Conservation (phyloP, 1,140 invertebrate species). For the Caenorhabditis inopinata region DNA sequence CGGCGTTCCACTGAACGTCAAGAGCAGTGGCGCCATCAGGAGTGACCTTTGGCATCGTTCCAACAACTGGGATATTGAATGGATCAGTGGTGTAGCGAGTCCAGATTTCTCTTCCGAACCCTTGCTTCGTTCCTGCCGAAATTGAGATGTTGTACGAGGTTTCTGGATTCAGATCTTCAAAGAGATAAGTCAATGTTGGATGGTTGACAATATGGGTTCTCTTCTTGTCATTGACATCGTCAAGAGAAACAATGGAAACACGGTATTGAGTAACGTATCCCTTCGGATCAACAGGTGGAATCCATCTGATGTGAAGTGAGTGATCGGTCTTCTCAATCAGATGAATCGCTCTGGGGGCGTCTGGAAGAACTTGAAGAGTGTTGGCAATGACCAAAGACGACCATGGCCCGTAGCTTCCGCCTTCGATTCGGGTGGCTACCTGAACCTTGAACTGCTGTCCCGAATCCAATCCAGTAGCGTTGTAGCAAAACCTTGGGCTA, state of each 20-base stretch:
- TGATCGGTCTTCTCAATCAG: constrained; percentile 67
- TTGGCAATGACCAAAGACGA: constrained; percentile 60
- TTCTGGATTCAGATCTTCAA: constrained; percentile 61
- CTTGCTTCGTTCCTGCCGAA: constrained; percentile 56
- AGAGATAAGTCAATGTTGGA: constrained; percentile 61
- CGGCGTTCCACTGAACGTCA: constrained; percentile 63
- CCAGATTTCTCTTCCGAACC: constrained; percentile 62
- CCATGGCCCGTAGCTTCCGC: constrained; percentile 64
- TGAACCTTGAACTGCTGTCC: constrained; percentile 64
- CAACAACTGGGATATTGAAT: constrained; percentile 61
- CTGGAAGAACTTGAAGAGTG: constrained; percentile 65
- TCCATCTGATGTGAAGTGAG: constrained; percentile 64
- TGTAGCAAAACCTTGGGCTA: constrained; percentile 64
- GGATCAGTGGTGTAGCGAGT: constrained; percentile 63
- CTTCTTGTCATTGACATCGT: constrained; percentile 54
- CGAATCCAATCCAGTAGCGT: constrained; percentile 63
- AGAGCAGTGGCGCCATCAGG: constrained; percentile 60
- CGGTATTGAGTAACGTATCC: constrained; percentile 63
- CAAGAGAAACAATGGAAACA: constrained; percentile 53
- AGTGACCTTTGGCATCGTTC: constrained; percentile 56
- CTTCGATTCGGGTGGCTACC: constrained; percentile 64
- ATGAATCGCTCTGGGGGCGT: constrained; percentile 63
- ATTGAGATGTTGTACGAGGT: constrained; percentile 64
- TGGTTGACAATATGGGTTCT: constrained; percentile 61
- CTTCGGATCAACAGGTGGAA: constrained; percentile 59